Evolutionary conservation across 1,140 invertebrate species (phyloP), one percentile per base, ranked within the genome.

Genomic region (Heliothis subflexa): DNA sequence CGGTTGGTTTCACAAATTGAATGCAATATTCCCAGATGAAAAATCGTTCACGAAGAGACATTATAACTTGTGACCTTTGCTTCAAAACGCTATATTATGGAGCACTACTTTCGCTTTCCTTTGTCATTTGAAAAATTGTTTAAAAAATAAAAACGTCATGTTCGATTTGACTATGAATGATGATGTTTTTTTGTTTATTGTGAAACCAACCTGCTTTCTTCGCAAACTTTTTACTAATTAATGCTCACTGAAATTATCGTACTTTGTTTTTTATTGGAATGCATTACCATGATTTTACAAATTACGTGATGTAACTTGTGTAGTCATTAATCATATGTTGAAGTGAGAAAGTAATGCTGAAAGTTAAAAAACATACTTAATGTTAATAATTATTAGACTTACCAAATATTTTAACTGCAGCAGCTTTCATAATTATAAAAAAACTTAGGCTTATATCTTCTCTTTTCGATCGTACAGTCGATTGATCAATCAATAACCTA

Each of bases 21-120:
- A 66, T 77, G 52, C 18, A 18, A 49, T 76, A 21, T 64, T 47
- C 47, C 12, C 28, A 18, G 28, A 77, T 68, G 61, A 77, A 77
- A 68, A 66, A 77, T 77, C n/a, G 73, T 75, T 75, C 40, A 74
- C 54, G 47, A 50, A 50, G 12, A 59, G 18, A 28, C 73, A 50
- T 49, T 75, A 62, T 13, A 62, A 55, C 62, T 77, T 54, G 14
- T 68, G 74, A 68, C 74, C 74, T 77, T 68, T 66, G 61, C 74
- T 45, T 72, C 52, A 72, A 55, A 77, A 76, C 54, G 49, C 16
- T 68, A n/a, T 68, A 64, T 77, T 77, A 49, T 77, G 47, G 57
- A 55, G 47, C 33, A 72, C 18, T n/a, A 68, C 62, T 77, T 68
- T 77, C 62, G 74, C 50, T 77, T 50, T 76, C 61, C 62, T 68